Evolutionary conservation across 2,888 invertebrate genomes (phyloP), one percentile per base, ranked within the genome.

Genomic region (Apantesis nais): DNA sequence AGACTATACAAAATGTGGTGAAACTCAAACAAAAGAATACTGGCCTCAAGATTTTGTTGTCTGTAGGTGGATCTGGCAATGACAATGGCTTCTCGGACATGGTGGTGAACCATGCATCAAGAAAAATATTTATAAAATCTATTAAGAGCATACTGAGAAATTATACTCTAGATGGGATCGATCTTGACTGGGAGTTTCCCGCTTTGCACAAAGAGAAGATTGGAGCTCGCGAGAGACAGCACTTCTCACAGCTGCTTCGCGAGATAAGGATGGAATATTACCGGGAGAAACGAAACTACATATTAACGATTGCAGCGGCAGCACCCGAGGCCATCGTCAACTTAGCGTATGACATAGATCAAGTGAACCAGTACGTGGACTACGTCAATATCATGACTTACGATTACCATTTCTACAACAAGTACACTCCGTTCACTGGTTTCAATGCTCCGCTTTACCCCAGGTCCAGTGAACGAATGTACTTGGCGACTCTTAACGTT

Each of bases 371-470:
- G 95, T 98, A 97, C 86, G 96, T 97, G 0, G 98, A 99, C 89
- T 98, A 96, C 92, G 96, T 98, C 0, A 98, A 98, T 89, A 86
- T 99, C n/a, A 99, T 99, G 99, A 96, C 97, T 0, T 99, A 99
- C 86, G 99, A 99, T 89, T 99, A 96, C 85, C 98, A 99, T 89
- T 97, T 96, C 85, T 99, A 96, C 85, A 96, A 96, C 8, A 95
- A 95, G 87, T 96, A 96, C 74, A 97, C 97, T 2, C 98, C 98
- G 0, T 96, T 98, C 79, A 98, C 98, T 29, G 97, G 98, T 0
- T 93, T 98, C 22, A 99, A 99, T 90, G 96, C 98, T 0, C 98
- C 99, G 0, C 91, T 99, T 5, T 97, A 96, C 87, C 92, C 96
- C 1, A 93, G 96, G 11, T 83, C 91, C 14, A 90, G 92, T 1